phyloP scores from a whole-genome alignment of 2,888 invertebrate species.

The Agonopterix alstromeriana region DNA sequence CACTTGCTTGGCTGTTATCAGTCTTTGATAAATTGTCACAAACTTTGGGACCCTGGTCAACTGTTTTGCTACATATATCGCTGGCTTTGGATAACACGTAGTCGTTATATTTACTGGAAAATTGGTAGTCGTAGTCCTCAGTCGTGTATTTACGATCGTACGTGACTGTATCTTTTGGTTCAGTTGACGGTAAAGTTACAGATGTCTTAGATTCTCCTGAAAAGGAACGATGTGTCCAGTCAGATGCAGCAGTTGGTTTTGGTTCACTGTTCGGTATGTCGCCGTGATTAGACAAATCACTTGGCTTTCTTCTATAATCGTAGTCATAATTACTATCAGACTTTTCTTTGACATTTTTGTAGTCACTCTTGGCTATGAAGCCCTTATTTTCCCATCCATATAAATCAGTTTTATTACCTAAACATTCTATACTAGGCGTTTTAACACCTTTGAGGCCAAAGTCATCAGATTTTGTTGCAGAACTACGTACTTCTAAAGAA shows the following conservation, averaged over 20 bases:
- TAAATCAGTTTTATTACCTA: conserved; percentile 64
- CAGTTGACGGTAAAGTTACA: conserved; percentile 48
- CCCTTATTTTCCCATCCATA: conserved; percentile 75
- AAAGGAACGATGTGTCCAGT: conserved; percentile 54
- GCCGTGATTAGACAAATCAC: conserved; percentile 27
- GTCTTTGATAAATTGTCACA: conserved; percentile 60
- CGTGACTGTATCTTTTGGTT: conserved; percentile 45
- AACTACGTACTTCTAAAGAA: conserved; percentile 49
- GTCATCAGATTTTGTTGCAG: conserved; percentile 31
- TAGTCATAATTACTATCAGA: conserved; percentile 30
- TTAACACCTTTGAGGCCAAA: conserved; percentile 40
- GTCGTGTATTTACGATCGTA: conserved; percentile 47
- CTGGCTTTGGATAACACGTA: conserved; percentile 56
- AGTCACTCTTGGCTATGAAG: conserved; percentile 57
- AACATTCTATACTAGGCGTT: conserved; percentile 58
- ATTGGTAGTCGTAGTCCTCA: conserved; percentile 53
- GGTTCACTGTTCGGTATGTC: conserved; percentile 28
- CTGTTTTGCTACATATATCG: conserved; percentile 58
- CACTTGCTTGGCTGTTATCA: conserved; percentile 71
- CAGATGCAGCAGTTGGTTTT: conserved; percentile 30
- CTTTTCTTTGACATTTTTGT: conserved; percentile 34
- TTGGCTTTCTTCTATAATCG: conserved; percentile 33
- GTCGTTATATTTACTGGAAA: conserved; percentile 63
- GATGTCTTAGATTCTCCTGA: conserved; percentile 58
- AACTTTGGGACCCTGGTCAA: conserved; percentile 54